phyloP scores from a whole-genome alignment of 1,140 invertebrate species.

The Zaprionus inermis region DNA sequence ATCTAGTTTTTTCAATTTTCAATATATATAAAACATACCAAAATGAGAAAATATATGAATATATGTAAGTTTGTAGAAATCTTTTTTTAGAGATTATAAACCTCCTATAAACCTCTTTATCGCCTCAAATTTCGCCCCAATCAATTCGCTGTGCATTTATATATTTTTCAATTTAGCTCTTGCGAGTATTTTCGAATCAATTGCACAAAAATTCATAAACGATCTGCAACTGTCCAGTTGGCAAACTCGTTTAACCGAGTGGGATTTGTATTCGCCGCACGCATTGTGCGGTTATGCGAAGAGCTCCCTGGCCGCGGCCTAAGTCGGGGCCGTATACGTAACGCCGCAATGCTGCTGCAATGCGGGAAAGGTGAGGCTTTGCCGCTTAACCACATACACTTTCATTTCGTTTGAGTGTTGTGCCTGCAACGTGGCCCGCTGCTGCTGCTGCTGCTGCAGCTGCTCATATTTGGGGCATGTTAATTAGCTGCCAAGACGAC shows the following conservation, averaged over 20 bases:
- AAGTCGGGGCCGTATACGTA: constrained; percentile 17
- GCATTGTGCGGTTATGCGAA: constrained; percentile 28
- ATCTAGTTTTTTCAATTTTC: neutral
- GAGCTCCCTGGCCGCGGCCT: neutral
- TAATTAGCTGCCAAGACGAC: constrained; percentile 43
- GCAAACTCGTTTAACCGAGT: constrained; percentile 25
- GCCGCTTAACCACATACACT: constrained; percentile 25
- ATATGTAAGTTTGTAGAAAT: neutral
- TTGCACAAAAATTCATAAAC: constrained; percentile 1
- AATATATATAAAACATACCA: neutral
- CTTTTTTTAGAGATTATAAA: too few species aligned
- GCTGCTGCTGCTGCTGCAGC: constrained; percentile 6
- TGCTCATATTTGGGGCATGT: constrained; percentile 39
- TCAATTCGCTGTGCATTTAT: neutral
- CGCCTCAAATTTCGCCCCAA: too few species aligned
- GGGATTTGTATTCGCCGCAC: constrained; percentile 27
- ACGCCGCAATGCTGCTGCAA: neutral
- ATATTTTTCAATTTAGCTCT: neutral
- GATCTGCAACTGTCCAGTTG: constrained; percentile 11
- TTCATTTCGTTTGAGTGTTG: constrained; percentile 20
- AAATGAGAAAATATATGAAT: neutral
- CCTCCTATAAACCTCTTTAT: neutral
- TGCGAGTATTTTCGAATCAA: neutral
- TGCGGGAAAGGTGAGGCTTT: neutral
- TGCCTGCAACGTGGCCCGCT: neutral